Evolutionary conservation across 2,797 vertebrate species (phyloP), one percentile per base, ranked within the genome.

Genomic region (Channallabes apus): DNA sequence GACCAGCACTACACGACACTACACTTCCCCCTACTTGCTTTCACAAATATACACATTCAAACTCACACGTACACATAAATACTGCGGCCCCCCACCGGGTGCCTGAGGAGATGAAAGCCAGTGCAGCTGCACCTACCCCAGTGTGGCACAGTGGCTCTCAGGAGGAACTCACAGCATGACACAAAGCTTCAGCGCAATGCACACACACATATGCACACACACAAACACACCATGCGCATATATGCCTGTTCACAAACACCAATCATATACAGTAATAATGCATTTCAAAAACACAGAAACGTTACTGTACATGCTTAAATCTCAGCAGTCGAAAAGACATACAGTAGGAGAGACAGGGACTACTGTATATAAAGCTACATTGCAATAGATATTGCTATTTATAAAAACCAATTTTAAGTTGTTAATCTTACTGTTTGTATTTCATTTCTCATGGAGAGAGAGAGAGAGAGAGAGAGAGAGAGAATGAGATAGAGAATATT

Each of bases 71-170:
- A 86, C 86, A 87, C 64, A 90, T 72, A 86, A 82, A 88, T 79
- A 88, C 88, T 87, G 81, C 77, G 84, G 62, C 86, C 71, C 84
- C 91, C 86, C 82, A 86, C 80, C 6, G 76, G 61, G 79, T 54
- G 85, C 88, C 90, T 87, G 82, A 89, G 83, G 89, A 89, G 86
- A 93, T 93, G 90, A 94, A 93, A 93, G 91, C 86, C 82, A 88
- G 90, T 87, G 83, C 85, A 88, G 87, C 90, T 92, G 90, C 84
- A 91, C 89, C 91, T 89, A 90, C 91, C 89, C 91, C 88, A 86
- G 90, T 89, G 90, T 91, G 91, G 91, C 91, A 91, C 90, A 89
- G 88, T 84, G 90, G 86, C 88, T 91, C 90, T 90, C 89, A 90
- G 85, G 87, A 90, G 92, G 87, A 89, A 86, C 89, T 92, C 91